These are phyloP conservation scores for Bradypodion ventrale DNA, from an alignment of 2,797 vertebrate genomes.

Conservation along the genomic window DNA sequence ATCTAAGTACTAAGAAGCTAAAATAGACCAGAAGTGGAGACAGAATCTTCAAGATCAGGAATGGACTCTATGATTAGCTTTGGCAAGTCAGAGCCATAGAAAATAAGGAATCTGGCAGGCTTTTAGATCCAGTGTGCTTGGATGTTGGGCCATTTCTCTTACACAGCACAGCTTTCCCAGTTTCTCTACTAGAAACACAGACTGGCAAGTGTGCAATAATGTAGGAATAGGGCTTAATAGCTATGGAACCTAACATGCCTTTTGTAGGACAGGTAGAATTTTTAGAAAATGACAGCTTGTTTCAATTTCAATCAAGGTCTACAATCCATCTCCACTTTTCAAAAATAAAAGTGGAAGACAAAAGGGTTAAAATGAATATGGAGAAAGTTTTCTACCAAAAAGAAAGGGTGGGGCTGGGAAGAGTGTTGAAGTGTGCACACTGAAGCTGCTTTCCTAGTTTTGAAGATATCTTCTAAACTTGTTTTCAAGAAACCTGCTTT, in stretches of 20 bases:
- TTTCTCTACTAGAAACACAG: not conserved
- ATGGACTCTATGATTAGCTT: too few species aligned
- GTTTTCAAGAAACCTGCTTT: slow-evolving; percentile 19
- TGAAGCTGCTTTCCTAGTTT: slow-evolving; percentile 2
- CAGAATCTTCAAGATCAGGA: not conserved
- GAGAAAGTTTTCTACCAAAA: not conserved
- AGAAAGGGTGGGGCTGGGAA: not conserved
- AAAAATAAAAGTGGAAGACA: not conserved
- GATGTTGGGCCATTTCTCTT: not conserved
- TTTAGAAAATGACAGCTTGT: not conserved
- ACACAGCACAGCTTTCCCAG: not conserved
- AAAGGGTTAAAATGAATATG: not conserved
- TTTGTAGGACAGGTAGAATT: not conserved
- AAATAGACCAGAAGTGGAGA: not conserved
- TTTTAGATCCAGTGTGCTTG: not conserved
- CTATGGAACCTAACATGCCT: not conserved
- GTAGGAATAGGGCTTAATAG: not conserved
- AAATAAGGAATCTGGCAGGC: not conserved
- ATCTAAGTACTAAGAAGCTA: not conserved
- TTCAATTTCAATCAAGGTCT: not conserved
- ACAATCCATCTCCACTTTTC: not conserved
- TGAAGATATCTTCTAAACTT: not conserved
- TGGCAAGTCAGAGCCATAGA: not conserved
- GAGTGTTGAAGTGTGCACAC: not conserved
- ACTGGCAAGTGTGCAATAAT: not conserved